phyloP scores from a whole-genome alignment of 2,113 vertebrate species.

The Erythrocercus mccallii region DNA sequence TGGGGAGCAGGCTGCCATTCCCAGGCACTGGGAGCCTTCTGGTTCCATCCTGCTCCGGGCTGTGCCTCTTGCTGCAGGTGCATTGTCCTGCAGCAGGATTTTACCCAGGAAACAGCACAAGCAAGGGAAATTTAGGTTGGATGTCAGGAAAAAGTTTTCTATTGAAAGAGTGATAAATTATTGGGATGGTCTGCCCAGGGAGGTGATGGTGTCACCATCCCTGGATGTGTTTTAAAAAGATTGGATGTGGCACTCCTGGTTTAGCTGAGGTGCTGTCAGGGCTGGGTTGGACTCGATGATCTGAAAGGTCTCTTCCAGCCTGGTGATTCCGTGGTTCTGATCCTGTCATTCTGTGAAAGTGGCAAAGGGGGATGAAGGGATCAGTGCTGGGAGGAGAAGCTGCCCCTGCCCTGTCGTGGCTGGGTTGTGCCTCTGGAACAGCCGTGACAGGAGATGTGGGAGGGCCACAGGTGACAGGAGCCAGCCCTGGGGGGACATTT shows the following conservation, averaged over 20 bases:
- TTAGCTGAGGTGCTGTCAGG: background rate
- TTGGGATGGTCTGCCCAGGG: rapidly evolving
- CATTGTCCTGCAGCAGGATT: background rate
- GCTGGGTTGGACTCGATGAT: background rate
- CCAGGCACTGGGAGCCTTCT: background rate
- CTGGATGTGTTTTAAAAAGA: background rate
- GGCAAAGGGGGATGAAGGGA: no score
- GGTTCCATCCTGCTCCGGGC: background rate
- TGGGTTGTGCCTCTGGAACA: background rate
- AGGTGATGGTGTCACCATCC: no score
- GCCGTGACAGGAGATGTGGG: rapidly evolving
- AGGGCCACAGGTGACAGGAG: background rate
- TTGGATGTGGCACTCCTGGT: background rate
- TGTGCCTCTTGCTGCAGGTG: background rate
- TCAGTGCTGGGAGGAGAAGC: rapidly evolving
- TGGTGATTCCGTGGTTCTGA: background rate
- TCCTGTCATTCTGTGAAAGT: background rate
- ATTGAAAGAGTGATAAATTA: background rate
- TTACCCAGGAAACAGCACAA: background rate
- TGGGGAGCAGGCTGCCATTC: background rate
- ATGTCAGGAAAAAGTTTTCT: background rate
- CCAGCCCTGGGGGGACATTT: background rate
- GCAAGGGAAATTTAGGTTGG: background rate
- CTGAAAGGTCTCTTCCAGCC: background rate
- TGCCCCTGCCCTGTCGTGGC: rapidly evolving